A percentile compares a stretch with the other conserved stretches of the same genome.
Evolutionary conservation across 2,888 invertebrate genomes (phyloP).

Genomic region (Coremacera marginata): DNA sequence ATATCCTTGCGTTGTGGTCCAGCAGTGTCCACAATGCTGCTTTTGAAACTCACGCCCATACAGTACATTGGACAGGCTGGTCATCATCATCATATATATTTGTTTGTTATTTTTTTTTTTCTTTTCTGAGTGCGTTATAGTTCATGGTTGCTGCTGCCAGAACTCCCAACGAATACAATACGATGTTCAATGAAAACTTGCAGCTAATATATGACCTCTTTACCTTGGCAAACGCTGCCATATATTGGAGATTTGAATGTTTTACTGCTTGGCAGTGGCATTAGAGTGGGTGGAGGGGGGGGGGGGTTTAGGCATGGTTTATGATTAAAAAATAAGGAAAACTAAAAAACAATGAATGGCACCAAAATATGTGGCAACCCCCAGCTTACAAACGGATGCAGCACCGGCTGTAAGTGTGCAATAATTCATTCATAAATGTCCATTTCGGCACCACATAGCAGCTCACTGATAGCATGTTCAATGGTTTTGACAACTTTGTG

Average conservation of each 20-base stretch:
- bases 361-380: not conserved
- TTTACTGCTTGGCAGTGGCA: not conserved
- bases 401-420: conserved; percentile 47
- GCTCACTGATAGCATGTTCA: conserved; percentile 56
- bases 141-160: conserved; percentile 7
- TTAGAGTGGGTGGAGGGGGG: not conserved
- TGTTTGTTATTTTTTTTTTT: conserved; percentile 33
- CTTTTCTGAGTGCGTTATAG: conserved; percentile 22
- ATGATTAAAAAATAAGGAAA: conserved; percentile 30
- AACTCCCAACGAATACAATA: not conserved
- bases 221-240: conserved; percentile 12
- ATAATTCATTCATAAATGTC: conserved; percentile 66
- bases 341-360: not conserved
- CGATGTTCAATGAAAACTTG: conserved; percentile 18
- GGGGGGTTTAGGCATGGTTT: conserved; percentile 18
- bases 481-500: conserved; percentile 54
- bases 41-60: not conserved
- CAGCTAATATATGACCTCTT: conserved; percentile 36
- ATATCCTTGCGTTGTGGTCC: conserved; percentile 19
- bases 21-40: not conserved
- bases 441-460: conserved; percentile 58
- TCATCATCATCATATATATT: conserved; percentile 39
- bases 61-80: not conserved
- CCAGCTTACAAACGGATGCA: not conserved
- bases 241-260: not conserved